Base-by-base conservation (phyloP, 92 coral and sea anemone species). In the Palythoa caribaeorum region DNA sequence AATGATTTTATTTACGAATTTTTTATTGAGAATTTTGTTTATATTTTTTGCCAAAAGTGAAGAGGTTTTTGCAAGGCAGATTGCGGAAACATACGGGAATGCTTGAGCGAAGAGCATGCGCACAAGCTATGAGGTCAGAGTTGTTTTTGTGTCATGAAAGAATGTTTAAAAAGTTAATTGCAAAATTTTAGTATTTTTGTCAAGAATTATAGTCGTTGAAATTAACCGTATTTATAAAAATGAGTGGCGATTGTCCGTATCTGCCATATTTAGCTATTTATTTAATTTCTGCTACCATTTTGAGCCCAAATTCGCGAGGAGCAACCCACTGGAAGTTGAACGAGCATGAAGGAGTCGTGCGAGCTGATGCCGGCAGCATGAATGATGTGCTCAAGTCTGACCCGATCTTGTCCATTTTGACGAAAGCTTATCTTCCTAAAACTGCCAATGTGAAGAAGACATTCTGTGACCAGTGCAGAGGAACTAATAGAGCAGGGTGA, bases 251-350 rank as follows among this genome's bases (percentile, higher is more conserved):
- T 86, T 94, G 88, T 55, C 96, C 96, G 2, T 90, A 92, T 91
- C 89, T 97, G 87, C 89, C 98, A 28, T 95, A 89, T 89, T 88
- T 97, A 94, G 93, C 94, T 62, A 69, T 96, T 78, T 96, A 96
- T 92, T 90, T 96, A 74, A 94, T 97, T 38, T 92, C 99, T 16
- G 98, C 98, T 57, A 91, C 96, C 75, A 87, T 97, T 66, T 85
- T 96, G 93, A 93, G 96, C 77, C 88, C 99, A 74, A 93, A 96
- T 83, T 92, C 96, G 36, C 90, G 94, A 71, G 99, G 99, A 74
- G 99, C 98, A 51, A 97, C 98, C 15, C 98, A 97, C 72, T 97
- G 99, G 99, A 95, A 95, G 81, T 75, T 97, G 79, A 97, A 97
- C 92, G 98, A 97, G 36, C 90, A 90, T 71, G 98, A 95, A 73